Base-by-base conservation (phyloP, 2,797 vertebrate species). In the Myiothlypis coronata region DNA sequence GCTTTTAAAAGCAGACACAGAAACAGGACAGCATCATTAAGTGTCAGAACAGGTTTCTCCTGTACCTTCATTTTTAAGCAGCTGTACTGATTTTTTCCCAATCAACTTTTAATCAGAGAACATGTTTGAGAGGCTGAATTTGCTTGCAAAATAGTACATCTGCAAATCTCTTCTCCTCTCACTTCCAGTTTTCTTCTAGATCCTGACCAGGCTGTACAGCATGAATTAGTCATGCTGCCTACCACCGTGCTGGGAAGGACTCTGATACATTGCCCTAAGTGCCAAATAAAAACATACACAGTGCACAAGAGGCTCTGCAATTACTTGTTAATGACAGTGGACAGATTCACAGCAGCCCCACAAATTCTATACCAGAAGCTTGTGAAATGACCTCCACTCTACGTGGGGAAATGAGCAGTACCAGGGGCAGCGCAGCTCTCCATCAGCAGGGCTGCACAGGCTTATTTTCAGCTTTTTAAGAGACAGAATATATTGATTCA, bases 331-430 rank as follows among this genome's bases (percentile, higher is more conserved):
- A 61, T 19, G 46, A 89, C 68, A 67, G 18, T 27, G 27, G 43
- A 8, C 4, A 71, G 34, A 24, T 56, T 76, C 81, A 63, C 17
- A 90, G 70, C 28, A 84, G 56, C 22, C 16, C 35, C 55, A 80
- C 50, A 69, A 60, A 49, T 56, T 71, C 53, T 44, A 21, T 23
- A 64, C 41, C 49, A 83, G 49, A 57, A n/a, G 20, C 37, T 52
- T 57, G 15, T 82, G 59, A 84, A 70, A 87, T 59, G 18, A 57
- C 30, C 68, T 68, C 46, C 21, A 11, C 27, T 35, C 24, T n/a
- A 12, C 0, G 0, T 2, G 2, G 30, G 37, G 47, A 79, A 92
- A 72, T 1, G 1, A 74, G 44, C 55, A 64, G 50, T 6, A 70
- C 11, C 21, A 50, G 28, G 23, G 19, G 30, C 60, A 89, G 21